phyloP scores from a whole-genome alignment of 1,140 invertebrate species.

The Zaprionus tsacasi region DNA sequence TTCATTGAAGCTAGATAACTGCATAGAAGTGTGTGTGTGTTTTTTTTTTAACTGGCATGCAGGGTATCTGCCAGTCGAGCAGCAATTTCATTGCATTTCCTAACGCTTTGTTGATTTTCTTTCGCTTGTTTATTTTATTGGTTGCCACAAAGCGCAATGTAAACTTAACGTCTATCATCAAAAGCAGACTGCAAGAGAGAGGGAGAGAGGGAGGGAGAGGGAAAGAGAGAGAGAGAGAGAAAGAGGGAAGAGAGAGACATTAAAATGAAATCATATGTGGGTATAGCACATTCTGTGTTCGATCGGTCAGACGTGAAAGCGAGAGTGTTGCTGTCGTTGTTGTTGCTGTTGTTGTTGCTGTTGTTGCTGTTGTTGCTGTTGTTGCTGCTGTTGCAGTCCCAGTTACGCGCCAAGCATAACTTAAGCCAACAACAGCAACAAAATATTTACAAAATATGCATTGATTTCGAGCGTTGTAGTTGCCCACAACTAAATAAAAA shows the following conservation, averaged over 20 bases:
- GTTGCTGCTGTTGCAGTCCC: slow-evolving; percentile 22
- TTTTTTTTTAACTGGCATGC: background rate
- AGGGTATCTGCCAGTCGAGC: background rate
- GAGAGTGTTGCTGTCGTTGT: slow-evolving; percentile 59
- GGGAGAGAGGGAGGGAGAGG: slow-evolving; percentile 1
- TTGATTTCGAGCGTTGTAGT: slow-evolving; percentile 62
- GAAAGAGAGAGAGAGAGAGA: background rate
- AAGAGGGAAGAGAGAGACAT: slow-evolving; percentile 6
- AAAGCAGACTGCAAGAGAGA: slow-evolving; percentile 7
- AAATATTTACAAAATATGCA: slow-evolving; percentile 73
- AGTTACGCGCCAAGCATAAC: slow-evolving; percentile 61
- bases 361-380: slow-evolving; percentile 41
- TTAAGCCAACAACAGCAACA: slow-evolving; percentile 36
- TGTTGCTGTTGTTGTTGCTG: slow-evolving; percentile 40
- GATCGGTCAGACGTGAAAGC: slow-evolving; percentile 68
- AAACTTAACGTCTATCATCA: slow-evolving; percentile 25
- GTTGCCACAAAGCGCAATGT: slow-evolving; percentile 12
- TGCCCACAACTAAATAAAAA: background rate
- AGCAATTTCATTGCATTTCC: slow-evolving; percentile 12
- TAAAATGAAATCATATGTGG: slow-evolving; percentile 20
- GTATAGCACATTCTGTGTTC: slow-evolving; percentile 70
- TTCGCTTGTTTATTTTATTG: slow-evolving; percentile 10
- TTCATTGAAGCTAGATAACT: no score
- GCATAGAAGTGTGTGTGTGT: no score
- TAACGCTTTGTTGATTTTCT: background rate